Percentiles rank a stretch among this genome's conserved stretches.
phyloP scores from a whole-genome alignment of 2,888 invertebrate genomes.

The Chloroclystis v-ata region DNA sequence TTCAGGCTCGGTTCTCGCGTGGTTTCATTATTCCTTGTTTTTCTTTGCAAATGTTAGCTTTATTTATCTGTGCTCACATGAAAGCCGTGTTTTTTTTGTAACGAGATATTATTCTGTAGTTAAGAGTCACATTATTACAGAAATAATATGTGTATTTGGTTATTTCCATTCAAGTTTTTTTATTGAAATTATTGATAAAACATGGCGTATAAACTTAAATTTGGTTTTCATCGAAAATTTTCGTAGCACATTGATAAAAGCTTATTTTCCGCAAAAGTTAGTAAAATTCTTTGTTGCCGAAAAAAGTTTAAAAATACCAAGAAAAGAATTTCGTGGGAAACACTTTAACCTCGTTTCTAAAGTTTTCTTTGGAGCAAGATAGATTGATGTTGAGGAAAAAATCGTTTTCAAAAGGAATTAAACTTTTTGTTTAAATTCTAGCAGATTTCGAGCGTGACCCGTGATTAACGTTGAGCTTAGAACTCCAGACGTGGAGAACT shows the following conservation, averaged over 20 bases:
- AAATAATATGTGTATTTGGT: no score
- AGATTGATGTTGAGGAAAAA: slow-evolving; percentile 67
- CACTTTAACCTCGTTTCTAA: slow-evolving; percentile 61
- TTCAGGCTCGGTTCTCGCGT: slow-evolving; percentile 13
- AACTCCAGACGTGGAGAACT: no score
- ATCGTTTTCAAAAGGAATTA: slow-evolving; percentile 39
- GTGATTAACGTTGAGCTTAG: neutral
- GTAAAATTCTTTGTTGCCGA: slow-evolving; percentile 44
- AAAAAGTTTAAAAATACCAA: slow-evolving; percentile 56
- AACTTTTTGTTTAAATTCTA: slow-evolving; percentile 26
- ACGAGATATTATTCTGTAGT: neutral
- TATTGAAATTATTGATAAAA: neutral
- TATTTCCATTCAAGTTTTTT: neutral
- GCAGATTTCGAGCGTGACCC: slow-evolving; percentile 7
- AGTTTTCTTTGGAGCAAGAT: slow-evolving; percentile 56
- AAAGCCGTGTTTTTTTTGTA: neutral
- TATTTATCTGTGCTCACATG: slow-evolving; percentile 5
- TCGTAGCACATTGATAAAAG: slow-evolving; percentile 5
- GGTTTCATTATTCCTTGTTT: slow-evolving; percentile 16
- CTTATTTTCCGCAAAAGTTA: slow-evolving; percentile 34
- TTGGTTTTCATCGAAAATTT: neutral
- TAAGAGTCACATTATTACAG: neutral
- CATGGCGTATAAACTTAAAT: neutral
- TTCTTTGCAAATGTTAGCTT: slow-evolving; percentile 14
- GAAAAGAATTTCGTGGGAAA: slow-evolving; percentile 54